Conservation (phyloP, 2,113 vertebrate species). For the Rhinoptilus africanus region DNA sequence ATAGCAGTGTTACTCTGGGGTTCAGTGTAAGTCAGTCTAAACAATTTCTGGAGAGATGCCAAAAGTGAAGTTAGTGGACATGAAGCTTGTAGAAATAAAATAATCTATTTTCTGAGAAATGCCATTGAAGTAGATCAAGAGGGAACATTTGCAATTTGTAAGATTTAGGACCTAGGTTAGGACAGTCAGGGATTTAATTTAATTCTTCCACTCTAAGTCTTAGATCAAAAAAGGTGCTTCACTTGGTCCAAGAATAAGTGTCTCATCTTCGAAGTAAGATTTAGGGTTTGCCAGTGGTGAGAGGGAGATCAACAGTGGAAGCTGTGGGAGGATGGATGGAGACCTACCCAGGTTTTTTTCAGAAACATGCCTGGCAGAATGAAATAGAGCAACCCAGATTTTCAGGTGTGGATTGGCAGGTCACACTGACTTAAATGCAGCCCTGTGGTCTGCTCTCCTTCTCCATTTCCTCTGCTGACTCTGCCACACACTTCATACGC, state of each 20-base stretch:
- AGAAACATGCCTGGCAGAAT: background rate
- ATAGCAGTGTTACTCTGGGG: background rate
- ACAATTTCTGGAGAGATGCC: background rate
- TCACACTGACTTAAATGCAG: background rate
- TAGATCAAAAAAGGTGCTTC: background rate
- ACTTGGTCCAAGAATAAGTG: background rate
- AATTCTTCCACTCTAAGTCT: background rate
- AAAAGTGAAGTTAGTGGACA: background rate
- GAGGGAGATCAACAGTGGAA: background rate
- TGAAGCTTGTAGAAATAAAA: background rate
- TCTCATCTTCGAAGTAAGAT: background rate
- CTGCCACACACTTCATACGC: accelerated
- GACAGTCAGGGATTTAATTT: background rate
- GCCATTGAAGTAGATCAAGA: background rate
- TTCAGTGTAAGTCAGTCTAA: background rate
- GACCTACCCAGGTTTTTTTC: background rate
- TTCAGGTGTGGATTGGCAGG: background rate
- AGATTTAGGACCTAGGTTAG: background rate
- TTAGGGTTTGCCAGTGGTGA: background rate
- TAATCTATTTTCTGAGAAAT: background rate
- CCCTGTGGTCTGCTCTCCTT: background rate
- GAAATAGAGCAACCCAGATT: background rate
- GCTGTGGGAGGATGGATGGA: background rate
- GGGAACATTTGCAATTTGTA: background rate
- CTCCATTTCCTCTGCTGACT: background rate